phyloP scores from a whole-genome alignment of 64 coral and sea anemone species.

The Catalaphyllia jardinei region DNA sequence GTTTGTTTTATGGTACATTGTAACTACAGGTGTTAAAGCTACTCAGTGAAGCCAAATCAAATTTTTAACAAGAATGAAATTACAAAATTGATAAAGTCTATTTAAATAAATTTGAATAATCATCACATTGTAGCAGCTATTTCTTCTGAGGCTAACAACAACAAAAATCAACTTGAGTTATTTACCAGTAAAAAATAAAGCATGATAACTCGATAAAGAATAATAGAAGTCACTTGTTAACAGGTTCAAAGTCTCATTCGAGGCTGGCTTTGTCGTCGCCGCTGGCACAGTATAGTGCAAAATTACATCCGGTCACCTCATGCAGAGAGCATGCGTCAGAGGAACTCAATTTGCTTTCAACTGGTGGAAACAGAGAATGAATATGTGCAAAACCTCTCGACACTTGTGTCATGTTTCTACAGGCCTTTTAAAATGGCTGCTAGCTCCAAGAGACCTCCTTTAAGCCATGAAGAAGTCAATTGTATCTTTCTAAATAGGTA shows the following conservation, averaged over 20 bases:
- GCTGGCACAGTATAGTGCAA: conserved; percentile 98
- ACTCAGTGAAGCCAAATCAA: too few relatives aligned
- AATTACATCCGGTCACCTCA: conserved; percentile 97
- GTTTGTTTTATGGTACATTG: too few relatives aligned
- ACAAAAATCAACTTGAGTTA: too few relatives aligned
- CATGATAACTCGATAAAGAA: neutral
- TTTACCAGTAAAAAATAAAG: neutral
- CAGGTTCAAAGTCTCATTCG: conserved; percentile 97
- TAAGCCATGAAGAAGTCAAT: conserved; percentile 95
- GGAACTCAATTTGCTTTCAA: conserved; percentile 90
- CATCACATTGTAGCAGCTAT: too few relatives aligned
- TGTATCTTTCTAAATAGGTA: conserved; percentile 99
- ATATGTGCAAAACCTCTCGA: conserved; percentile 85
- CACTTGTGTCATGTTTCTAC: conserved; percentile 90
- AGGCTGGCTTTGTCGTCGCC: conserved; percentile 97
- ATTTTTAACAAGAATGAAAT: too few relatives aligned
- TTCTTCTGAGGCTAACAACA: too few relatives aligned
- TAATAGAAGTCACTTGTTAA: conserved; percentile 32
- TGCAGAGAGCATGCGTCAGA: conserved; percentile 96
- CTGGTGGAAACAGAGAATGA: conserved; percentile 89
- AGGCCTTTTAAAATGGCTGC: conserved; percentile 98
- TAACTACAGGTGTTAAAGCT: too few relatives aligned
- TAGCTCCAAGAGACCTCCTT: conserved; percentile 90
- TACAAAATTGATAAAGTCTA: too few relatives aligned
- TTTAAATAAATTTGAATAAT: too few relatives aligned